Conservation (phyloP, 2,113 vertebrate genomes). For the Paralichthys olivaceus region DNA sequence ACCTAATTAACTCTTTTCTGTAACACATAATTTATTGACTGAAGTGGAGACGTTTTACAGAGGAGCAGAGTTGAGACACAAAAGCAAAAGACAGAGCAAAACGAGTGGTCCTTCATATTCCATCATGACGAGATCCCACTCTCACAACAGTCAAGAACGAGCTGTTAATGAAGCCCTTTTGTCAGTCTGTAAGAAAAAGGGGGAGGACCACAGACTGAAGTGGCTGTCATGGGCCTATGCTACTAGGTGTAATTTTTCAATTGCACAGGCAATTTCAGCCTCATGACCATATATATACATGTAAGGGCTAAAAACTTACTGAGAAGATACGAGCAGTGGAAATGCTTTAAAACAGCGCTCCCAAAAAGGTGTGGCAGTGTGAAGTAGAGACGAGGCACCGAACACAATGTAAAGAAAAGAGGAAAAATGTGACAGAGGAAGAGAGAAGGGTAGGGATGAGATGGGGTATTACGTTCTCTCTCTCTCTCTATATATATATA, state of each 20-base stretch:
- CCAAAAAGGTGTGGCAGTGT: slow-evolving; percentile 62
- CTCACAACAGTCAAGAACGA: slow-evolving; percentile 65
- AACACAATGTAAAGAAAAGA: slow-evolving; percentile 53
- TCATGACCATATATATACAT: slow-evolving; percentile 35
- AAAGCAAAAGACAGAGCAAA: slow-evolving; percentile 78
- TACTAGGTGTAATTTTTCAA: slow-evolving; percentile 44
- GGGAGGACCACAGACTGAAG: slow-evolving; percentile 35
- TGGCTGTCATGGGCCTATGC: slow-evolving; percentile 56
- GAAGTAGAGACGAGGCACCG: slow-evolving; percentile 23
- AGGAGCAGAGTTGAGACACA: slow-evolving; percentile 76
- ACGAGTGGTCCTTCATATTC: slow-evolving; percentile 73
- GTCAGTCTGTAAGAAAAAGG: slow-evolving; percentile 58
- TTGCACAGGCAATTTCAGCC: slow-evolving; percentile 45
- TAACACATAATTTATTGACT: slow-evolving; percentile 82
- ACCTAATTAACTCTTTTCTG: slow-evolving; percentile 84
- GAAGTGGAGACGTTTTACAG: slow-evolving; percentile 78
- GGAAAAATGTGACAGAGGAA: slow-evolving; percentile 42
- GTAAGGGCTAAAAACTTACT: slow-evolving; percentile 24
- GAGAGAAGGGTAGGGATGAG: slow-evolving; percentile 46
- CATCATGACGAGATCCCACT: slow-evolving; percentile 76
- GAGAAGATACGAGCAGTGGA: slow-evolving; percentile 20
- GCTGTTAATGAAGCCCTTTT: slow-evolving; percentile 54
- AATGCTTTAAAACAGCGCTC: slow-evolving; percentile 43
- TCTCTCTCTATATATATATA: slow-evolving; percentile 14
- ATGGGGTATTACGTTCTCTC: slow-evolving; percentile 30